Evolutionary conservation across 2,888 invertebrate species (phyloP).

Genomic region (Pristionchus arcanus): DNA sequence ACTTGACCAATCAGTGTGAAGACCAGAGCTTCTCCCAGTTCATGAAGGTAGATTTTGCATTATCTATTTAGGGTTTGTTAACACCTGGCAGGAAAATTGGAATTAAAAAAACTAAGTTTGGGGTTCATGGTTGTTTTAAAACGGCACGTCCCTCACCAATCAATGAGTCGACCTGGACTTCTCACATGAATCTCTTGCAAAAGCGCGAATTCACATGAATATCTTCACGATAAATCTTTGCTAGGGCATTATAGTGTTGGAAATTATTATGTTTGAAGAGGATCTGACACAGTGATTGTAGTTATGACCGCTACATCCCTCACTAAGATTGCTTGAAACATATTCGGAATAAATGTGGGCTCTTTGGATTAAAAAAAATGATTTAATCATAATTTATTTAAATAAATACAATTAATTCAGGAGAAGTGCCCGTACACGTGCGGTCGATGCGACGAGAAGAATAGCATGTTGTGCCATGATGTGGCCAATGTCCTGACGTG

Average conservation of each 20-base stretch:
- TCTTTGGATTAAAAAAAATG: too few species aligned
- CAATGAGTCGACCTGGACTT: too few species aligned
- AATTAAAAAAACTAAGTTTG: too few species aligned
- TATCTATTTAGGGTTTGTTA: not conserved
- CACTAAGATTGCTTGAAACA: not conserved
- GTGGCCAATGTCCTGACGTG: conserved; percentile 36
- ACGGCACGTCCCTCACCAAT: too few species aligned
- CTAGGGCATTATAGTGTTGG: too few species aligned
- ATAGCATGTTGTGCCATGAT: conserved; percentile 45
- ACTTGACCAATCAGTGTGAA: not conserved
- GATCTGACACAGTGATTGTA: not conserved
- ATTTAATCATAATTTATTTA: too few species aligned
- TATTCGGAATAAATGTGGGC: not conserved
- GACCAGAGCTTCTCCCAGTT: conserved; percentile 18
- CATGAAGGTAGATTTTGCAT: conserved; percentile 47
- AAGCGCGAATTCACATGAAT: too few species aligned
- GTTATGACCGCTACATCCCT: not conserved
- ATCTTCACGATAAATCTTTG: too few species aligned
- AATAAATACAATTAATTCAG: not conserved
- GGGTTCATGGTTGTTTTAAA: too few species aligned
- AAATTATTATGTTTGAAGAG: not conserved
- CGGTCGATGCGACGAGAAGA: conserved; percentile 43
- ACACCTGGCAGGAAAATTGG: too few species aligned
- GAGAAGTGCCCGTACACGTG: conserved; percentile 56
- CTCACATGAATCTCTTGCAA: too few species aligned